Evolutionary conservation across 2,797 vertebrate species (phyloP), one percentile per base, ranked within the genome.

Genomic region (Scarus forsteni): DNA sequence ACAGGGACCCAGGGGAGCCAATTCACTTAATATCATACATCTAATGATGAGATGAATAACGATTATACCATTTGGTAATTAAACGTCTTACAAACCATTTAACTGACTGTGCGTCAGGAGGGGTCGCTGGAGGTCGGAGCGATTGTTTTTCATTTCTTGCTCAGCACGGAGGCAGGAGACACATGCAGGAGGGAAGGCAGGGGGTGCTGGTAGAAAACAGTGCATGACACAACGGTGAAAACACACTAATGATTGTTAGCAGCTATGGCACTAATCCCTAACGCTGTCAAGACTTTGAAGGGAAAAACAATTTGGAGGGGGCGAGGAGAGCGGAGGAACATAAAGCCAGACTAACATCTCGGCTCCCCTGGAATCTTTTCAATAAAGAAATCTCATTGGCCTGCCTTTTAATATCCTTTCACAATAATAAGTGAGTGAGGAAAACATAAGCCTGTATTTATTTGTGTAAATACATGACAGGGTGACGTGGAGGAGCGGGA

Each of bases 11-110:
- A 92, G 89, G 97, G 96, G 96, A 97, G 89, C 93, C 92, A 94
- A 96, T 96, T 97, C 96, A 96, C 94, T 96, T 97, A 96, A 97
- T 94, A 89, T 96, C 96, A 94, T 94, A 95, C 95, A 96, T 96
- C 96, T 97, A 96, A 97, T 97, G 95, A 97, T 95, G 95, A 97
- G 95, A 97, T 96, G 95, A 98, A 96, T 95, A 96, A 97, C 95
- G 94, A 97, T 96, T 95, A 96, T 94, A 96, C 95, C 92, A 95
- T 96, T 97, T 96, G 95, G 95, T 97, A 98, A 98, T 98, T 98
- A 98, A 97, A 96, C 89, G 70, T 96, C 95, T 96, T 97, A 96
- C 94, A 97, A 97, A 96, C 93, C 95, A 96, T 96, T 97, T 97
- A 96, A 96, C 93, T 96, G 95, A 95, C 92, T 95, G 89, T 90